These are phyloP conservation scores for Fragariocoptes setiger DNA, from an alignment of 1,140 invertebrate species.

Conservation along the genomic window DNA sequence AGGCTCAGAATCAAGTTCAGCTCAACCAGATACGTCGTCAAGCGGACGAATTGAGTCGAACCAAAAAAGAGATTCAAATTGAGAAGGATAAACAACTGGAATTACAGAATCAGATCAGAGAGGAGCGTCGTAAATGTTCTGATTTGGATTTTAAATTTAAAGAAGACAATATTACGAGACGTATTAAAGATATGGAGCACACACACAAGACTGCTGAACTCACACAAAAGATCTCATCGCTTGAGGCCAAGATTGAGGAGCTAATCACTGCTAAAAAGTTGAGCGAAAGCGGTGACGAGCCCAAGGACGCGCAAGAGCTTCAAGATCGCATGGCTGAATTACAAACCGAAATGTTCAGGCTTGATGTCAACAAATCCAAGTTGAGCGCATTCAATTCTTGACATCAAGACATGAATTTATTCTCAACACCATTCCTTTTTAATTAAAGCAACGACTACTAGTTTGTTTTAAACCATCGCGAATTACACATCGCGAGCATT, in stretches of 20 bases:
- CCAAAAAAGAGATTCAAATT: slow-evolving; percentile 39
- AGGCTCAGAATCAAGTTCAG: slow-evolving; percentile 73
- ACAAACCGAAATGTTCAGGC: slow-evolving; percentile 42
- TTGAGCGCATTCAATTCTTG: slow-evolving; percentile 3
- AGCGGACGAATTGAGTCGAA: slow-evolving; percentile 58
- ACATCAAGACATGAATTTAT: too few species aligned
- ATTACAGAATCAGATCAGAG: slow-evolving; percentile 36
- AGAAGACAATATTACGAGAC: slow-evolving; percentile 69
- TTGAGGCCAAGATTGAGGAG: slow-evolving; percentile 79
- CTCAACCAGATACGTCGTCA: slow-evolving; percentile 69
- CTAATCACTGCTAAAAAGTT: slow-evolving; percentile 59
- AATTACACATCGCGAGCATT: too few species aligned
- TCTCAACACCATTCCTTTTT: too few species aligned
- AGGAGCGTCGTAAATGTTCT: slow-evolving; percentile 51
- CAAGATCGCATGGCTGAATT: slow-evolving; percentile 64
- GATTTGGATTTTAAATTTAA: slow-evolving; percentile 53
- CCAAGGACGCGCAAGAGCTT: slow-evolving; percentile 35
- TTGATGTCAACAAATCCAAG: slow-evolving; percentile 6
- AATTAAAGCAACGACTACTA: too few species aligned
- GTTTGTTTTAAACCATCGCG: too few species aligned
- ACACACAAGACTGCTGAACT: slow-evolving; percentile 73
- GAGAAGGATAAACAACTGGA: slow-evolving; percentile 36
- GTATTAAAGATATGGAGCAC: slow-evolving; percentile 72
- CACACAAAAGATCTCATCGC: slow-evolving; percentile 62
- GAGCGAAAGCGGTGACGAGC: slow-evolving; percentile 38